A percentile compares a stretch with the other conserved stretches of the same genome.
Evolutionary conservation across 2,797 vertebrate species (phyloP).

Genomic region (Naso thynnoides): DNA sequence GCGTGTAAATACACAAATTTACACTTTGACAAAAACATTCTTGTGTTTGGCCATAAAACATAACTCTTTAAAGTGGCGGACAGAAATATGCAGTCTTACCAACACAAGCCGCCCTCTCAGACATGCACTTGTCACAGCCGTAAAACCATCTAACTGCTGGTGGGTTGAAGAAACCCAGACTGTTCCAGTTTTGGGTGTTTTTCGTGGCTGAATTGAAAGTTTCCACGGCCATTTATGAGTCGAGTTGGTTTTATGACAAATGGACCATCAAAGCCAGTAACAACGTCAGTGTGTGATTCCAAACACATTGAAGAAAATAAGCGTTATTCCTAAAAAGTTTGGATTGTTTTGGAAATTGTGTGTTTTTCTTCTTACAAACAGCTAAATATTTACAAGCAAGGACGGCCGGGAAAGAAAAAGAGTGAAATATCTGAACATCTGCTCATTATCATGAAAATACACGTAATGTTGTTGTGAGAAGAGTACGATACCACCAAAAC

Average conservation of each 20-base stretch:
- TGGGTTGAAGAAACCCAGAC: constrained; percentile 43
- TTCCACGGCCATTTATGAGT: constrained; percentile 70
- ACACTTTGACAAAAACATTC: constrained; percentile 65
- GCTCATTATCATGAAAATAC: constrained; percentile 44
- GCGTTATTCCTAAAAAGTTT: constrained; percentile 55
- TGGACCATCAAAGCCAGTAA: constrained; percentile 60
- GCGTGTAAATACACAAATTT: constrained; percentile 59
- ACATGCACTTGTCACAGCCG: constrained; percentile 79
- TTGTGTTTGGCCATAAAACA: constrained; percentile 64
- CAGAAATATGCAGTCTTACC: constrained; percentile 59
- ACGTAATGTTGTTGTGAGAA: constrained; percentile 47
- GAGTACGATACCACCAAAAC: constrained; percentile 29
- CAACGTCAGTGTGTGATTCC: constrained; percentile 39
- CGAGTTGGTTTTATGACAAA: constrained; percentile 60
- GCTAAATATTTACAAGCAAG: constrained; percentile 65
- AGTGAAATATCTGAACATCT: constrained; percentile 31
- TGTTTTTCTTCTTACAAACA: constrained; percentile 59
- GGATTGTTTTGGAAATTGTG: constrained; percentile 53
- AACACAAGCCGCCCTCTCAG: constrained; percentile 79
- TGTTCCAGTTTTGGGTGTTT: constrained; percentile 40
- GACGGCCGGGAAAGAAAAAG: constrained; percentile 30
- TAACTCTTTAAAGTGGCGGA: constrained; percentile 67
- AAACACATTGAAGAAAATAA: constrained; percentile 43
- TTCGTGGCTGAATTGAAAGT: constrained; percentile 66
- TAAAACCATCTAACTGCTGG: constrained; percentile 45